Base-by-base conservation (phyloP, 2,113 vertebrate genomes). In the Pelobates fuscus region DNA sequence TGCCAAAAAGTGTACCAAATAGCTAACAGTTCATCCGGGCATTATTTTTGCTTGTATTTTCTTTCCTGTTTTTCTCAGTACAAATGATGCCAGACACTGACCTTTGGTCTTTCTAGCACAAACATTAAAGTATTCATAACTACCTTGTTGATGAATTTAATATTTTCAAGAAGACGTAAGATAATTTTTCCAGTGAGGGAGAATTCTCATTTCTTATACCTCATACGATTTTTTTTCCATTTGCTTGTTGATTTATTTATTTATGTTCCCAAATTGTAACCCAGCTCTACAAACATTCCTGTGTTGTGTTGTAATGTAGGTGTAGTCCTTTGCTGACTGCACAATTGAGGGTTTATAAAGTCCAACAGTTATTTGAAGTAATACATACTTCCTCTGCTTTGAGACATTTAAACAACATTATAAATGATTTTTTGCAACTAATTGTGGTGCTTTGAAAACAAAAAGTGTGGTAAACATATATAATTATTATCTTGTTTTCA, bases 1-100 rank as follows among this genome's bases (percentile, higher is more conserved):
- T 89, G 83, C 81, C 81, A 88, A 78, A 70, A 83, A 65, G 75
- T 41, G 55, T 79, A 58, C 78, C 80, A 82, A 77, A 25, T 44
- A 66, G 52, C 60, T 82, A 69, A 77, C 37, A 75, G 70, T 82
- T 82, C 57, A 49, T 81, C 66, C 57, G 85, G 58, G 29, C 26
- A 60, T 66, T 46, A 57, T 77, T 55, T 67, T 81, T 54, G 20
- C 81, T 86, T 84, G 80, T 15, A 10, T 82, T 86, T 67, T 78
- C 79, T 80, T 64, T 68, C 32, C 41, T 60, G 18, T 75, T 62
- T 65, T 80, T 79, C 69, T 75, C 18, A 24, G 71, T 81, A 58
- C 57, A 79, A 63, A 17, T 80, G 64, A 80, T 74, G 69, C 77
- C 67, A 86, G 58, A 69, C 37, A 65, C 26, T 57, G 58, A 60